Base-by-base conservation (phyloP, 2,797 vertebrate genomes). In the Melanotaenia pygmaea region DNA sequence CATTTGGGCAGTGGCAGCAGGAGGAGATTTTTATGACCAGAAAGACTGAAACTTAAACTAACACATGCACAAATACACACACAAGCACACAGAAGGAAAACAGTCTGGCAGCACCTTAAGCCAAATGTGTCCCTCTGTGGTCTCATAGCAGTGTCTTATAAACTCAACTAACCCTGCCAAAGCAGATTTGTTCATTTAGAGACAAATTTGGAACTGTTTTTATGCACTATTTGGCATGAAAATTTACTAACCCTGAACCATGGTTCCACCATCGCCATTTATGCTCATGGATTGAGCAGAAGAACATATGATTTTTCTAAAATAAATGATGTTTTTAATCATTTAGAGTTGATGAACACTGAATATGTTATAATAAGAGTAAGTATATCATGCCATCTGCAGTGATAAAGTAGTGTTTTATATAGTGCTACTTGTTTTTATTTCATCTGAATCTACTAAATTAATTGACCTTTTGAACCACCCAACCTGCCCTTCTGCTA, bases 121-220 rank as follows among this genome's bases (percentile, higher is more conserved):
- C 84, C 88, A 86, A 82, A 67, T 45, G n/a, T 79, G 53, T 79
- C 70, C 75, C 82, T 82, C 70, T 69, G 80, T 81, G 81, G 82
- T 81, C 70, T 84, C 77, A 63, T 67, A 73, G 67, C 51, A 64
- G 74, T 43, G 79, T 82, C 84, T 88, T 76, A 78, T 63, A 80
- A 87, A 86, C 78, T 58, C 65, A 80, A 82, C 82, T 76, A 65
- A 64, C 64, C 69, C 72, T 82, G 86, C 85, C 87, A 91, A 84
- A 72, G 70, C 76, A 81, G 45, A 88, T 89, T 86, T 88, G 78
- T 80, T 88, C 77, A 83, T 80, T 88, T 80, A 80, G 77, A 66
- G 76, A 80, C 51, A 81, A 70, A 86, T 83, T 78, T 79, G 58
- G 67, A 79, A 80, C 67, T 75, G 70, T 71, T 89, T 81, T 81